Percentiles rank a stretch among this genome's conserved stretches.
These are phyloP conservation scores for Pionites leucogaster DNA, from an alignment of 2,113 vertebrate genomes.

Conservation along the genomic window DNA sequence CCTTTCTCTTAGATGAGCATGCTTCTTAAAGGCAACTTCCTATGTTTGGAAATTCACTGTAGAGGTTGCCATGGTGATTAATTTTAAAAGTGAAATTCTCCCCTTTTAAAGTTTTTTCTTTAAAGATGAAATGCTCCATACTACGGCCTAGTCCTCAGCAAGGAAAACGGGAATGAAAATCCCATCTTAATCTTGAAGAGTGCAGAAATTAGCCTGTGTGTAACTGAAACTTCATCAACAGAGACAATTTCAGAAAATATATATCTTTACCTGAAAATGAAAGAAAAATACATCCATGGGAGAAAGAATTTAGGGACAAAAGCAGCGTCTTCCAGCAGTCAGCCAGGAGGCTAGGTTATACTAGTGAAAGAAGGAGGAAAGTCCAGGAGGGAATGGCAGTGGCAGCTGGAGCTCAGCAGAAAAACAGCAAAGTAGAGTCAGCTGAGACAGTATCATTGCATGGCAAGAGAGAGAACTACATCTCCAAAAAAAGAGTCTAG, in stretches of 20 bases:
- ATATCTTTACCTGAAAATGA: background rate
- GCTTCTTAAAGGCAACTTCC: slow-evolving; percentile 61
- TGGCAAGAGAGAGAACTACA: background rate
- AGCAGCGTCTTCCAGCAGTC: background rate
- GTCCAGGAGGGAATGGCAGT: background rate
- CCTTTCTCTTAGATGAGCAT: slow-evolving; percentile 42
- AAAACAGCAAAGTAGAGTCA: background rate
- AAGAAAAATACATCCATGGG: background rate
- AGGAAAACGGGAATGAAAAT: background rate
- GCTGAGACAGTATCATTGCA: fast-evolving
- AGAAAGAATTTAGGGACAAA: background rate
- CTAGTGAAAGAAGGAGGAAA: background rate
- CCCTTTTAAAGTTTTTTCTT: slow-evolving; percentile 54
- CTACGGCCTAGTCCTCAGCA: background rate
- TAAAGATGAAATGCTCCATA: slow-evolving; percentile 42
- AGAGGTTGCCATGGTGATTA: slow-evolving; percentile 66
- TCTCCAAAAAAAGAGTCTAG: background rate
- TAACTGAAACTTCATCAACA: background rate
- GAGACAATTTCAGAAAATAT: background rate
- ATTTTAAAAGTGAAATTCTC: slow-evolving; percentile 63
- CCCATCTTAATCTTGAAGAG: background rate
- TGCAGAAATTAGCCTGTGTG: background rate
- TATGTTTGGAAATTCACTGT: slow-evolving; percentile 64
- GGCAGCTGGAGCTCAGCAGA: background rate
- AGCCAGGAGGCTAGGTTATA: background rate